These are phyloP conservation scores for Drosophila recens DNA, from an alignment of 2,888 invertebrate species.

Conservation along the genomic window DNA sequence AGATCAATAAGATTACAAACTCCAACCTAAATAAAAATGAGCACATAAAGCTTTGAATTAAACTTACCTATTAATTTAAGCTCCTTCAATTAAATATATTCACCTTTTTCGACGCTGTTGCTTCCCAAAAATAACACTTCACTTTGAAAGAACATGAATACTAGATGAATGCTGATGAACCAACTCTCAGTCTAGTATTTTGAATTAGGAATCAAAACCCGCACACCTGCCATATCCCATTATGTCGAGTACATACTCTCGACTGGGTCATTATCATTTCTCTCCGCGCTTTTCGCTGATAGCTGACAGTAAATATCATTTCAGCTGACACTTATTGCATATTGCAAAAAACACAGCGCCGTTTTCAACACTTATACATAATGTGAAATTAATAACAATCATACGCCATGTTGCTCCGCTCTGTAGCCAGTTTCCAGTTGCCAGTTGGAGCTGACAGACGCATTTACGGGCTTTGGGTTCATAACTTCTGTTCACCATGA, in stretches of 20 bases:
- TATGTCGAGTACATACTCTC: slow-evolving; percentile 12
- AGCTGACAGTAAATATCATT: slow-evolving; percentile 76
- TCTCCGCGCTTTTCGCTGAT: slow-evolving; percentile 6
- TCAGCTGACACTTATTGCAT: slow-evolving; percentile 77
- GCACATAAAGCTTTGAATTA: too few relatives aligned
- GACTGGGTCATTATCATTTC: slow-evolving; percentile 8
- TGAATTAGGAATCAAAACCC: slow-evolving; percentile 1
- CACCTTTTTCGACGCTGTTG: too few relatives aligned
- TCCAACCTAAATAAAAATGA: too few relatives aligned
- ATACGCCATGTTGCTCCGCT: slow-evolving; percentile 70
- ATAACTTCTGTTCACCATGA: slow-evolving; percentile 77
- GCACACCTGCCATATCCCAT: slow-evolving; percentile 3
- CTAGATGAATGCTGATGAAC: neutral
- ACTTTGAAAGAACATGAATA: neutral
- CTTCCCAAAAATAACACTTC: neutral
- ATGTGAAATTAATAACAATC: slow-evolving; percentile 80
- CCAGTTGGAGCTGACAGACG: slow-evolving; percentile 79
- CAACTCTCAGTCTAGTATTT: neutral
- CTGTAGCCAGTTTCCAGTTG: slow-evolving; percentile 21
- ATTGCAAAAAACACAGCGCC: slow-evolving; percentile 56
- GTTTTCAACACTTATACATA: slow-evolving; percentile 57
- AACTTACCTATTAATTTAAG: too few relatives aligned
- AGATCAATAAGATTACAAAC: too few relatives aligned
- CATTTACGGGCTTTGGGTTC: slow-evolving; percentile 64
- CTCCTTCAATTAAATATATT: too few relatives aligned